Percentiles rank a stretch among this genome's conserved stretches.
phyloP scores from a whole-genome alignment of 2,888 invertebrate genomes.

The Sepioteuthis lessoniana region DNA sequence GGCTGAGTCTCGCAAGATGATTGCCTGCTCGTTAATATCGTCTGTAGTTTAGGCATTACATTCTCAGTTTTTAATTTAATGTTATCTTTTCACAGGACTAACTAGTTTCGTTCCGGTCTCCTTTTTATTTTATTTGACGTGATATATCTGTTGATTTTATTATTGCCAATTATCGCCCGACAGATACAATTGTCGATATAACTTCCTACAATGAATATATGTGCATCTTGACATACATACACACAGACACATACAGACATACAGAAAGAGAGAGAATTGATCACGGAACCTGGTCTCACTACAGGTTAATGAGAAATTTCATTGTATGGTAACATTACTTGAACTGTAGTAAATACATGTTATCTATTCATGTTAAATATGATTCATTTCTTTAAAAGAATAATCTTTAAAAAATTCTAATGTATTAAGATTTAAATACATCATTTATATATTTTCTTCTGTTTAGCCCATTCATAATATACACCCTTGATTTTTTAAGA shows the following conservation, averaged over 20 bases:
- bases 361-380: too few relatives aligned
- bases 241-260: not conserved
- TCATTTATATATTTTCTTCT: too few relatives aligned
- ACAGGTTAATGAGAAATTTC: too few relatives aligned
- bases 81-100: not conserved
- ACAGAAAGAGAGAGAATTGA: not conserved
- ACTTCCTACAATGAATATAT: not conserved
- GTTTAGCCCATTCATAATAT: too few relatives aligned
- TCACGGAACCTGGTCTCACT: too few relatives aligned
- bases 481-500: too few relatives aligned
- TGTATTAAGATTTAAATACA: too few relatives aligned
- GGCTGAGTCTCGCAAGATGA: not conserved
- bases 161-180: not conserved
- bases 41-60: not conserved
- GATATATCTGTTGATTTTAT: not conserved
- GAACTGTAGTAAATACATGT: too few relatives aligned
- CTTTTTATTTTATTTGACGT: not conserved
- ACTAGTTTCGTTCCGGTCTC: not conserved
- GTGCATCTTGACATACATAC: not conserved
- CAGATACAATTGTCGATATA: not conserved
- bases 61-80: not conserved
- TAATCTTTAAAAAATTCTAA: too few relatives aligned
- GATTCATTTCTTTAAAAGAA: too few relatives aligned
- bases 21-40: not conserved
- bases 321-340: too few relatives aligned